phyloP scores from a whole-genome alignment of 2,113 vertebrate species.

The Tragelaphus buxtoni region DNA sequence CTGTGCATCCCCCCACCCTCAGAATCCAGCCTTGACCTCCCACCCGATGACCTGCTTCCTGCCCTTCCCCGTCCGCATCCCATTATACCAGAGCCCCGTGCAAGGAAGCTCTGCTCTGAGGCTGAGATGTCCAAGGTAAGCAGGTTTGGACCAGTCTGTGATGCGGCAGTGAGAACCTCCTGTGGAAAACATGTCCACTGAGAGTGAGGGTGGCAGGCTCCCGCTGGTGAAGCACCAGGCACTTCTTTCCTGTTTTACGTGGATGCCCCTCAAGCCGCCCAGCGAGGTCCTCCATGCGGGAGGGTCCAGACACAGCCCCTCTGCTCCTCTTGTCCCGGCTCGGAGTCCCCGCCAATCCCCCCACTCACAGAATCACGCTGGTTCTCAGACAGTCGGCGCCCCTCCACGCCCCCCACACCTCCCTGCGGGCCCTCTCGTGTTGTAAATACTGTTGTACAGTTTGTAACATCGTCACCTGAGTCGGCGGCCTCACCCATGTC shows the following conservation, averaged over 20 bases:
- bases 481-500: constrained; percentile 91
- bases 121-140: not conserved
- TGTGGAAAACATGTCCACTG: not conserved
- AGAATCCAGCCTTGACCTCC: not conserved
- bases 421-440: constrained; percentile 80
- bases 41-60: not conserved
- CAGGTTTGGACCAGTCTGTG: not conserved
- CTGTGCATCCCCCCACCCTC: not conserved
- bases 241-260: constrained; percentile 64
- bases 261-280: constrained; percentile 68
- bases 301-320: constrained; percentile 56
- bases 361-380: not conserved
- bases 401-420: constrained; percentile 23
- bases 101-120: not conserved
- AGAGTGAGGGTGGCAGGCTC: not conserved
- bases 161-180: not conserved
- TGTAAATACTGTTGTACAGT: constrained; percentile 92
- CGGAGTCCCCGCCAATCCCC: not conserved
- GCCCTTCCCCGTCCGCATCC: rapidly evolving
- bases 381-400: not conserved
- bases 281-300: constrained; percentile 60
- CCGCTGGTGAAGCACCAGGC: constrained; percentile 25
- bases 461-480: constrained; percentile 93
- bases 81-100: not conserved
- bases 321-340: not conserved